Evolutionary conservation across 2,888 invertebrate genomes (phyloP).

Genomic region (Tuberolachnus salignus): DNA sequence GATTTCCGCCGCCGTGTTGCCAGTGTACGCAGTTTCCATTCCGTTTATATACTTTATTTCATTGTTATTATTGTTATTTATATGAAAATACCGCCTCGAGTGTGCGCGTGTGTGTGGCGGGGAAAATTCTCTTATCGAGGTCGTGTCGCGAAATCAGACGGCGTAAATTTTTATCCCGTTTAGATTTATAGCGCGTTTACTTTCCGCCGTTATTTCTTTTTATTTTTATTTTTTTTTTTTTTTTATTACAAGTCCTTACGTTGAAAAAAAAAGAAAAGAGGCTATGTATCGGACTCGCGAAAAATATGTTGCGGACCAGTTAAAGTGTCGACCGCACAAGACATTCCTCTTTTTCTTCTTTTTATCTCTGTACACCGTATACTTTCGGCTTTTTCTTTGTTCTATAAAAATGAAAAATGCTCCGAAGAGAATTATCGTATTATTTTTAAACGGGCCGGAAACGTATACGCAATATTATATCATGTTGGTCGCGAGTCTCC

Average conservation of each 20-base stretch:
- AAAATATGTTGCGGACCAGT: constrained; percentile 54
- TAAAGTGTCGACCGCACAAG: constrained; percentile 53
- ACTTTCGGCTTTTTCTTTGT: constrained; percentile 30
- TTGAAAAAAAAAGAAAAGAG: no score
- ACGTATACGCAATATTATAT: neutral
- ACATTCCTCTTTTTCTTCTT: constrained; percentile 44
- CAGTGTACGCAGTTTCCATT: constrained; percentile 18
- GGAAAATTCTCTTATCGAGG: constrained; percentile 55
- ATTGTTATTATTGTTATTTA: constrained; percentile 56
- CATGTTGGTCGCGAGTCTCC: neutral
- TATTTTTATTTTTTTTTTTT: neutral
- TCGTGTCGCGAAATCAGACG: constrained; percentile 43
- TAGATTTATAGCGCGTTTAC: constrained; percentile 49
- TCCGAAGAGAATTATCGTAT: neutral
- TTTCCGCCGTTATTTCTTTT: no score
- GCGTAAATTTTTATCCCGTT: constrained; percentile 54
- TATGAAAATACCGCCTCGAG: constrained; percentile 40
- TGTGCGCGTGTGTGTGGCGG: constrained; percentile 36
- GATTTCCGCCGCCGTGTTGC: constrained; percentile 37
- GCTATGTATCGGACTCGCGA: constrained; percentile 39
- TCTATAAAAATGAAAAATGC: constrained; percentile 46
- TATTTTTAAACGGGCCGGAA: constrained; percentile 13
- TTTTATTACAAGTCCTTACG: neutral
- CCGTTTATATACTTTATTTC: constrained; percentile 45
- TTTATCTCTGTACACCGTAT: constrained; percentile 35